A percentile compares a stretch with the other conserved stretches of the same genome.
Evolutionary conservation across 2,113 vertebrate genomes (phyloP).

Genomic region (Rattus rattus): DNA sequence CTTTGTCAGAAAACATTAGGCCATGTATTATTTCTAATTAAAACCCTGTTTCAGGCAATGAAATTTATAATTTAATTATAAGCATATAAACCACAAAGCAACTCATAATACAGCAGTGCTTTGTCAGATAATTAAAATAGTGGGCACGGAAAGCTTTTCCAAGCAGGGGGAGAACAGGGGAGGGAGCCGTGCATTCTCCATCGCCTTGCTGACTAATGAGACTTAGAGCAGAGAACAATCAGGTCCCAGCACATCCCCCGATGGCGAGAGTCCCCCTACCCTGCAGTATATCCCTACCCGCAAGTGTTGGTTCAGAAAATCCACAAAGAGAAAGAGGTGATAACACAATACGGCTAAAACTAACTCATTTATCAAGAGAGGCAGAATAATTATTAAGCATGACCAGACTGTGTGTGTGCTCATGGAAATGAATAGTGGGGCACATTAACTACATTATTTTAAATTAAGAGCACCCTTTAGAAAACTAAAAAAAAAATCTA

Average conservation of each 20-base stretch:
- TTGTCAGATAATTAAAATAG: constrained; percentile 25
- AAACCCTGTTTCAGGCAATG: constrained; percentile 61
- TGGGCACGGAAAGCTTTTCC: constrained; percentile 44
- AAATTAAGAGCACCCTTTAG: constrained; percentile 69
- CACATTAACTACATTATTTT: constrained; percentile 62
- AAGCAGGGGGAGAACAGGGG: constrained; percentile 47
- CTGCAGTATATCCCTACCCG: not conserved
- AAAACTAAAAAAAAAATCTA: constrained; percentile 57
- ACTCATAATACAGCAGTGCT: constrained; percentile 17
- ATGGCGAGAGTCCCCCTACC: not conserved
- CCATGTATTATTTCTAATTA: constrained; percentile 45
- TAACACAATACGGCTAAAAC: constrained; percentile 31
- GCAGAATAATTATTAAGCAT: constrained; percentile 67
- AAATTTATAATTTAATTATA: constrained; percentile 62
- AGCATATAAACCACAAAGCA: constrained; percentile 54
- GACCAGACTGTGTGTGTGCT: constrained; percentile 31
- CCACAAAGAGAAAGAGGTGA: constrained; percentile 57
- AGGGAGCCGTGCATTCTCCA: constrained; percentile 21
- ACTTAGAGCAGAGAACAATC: not conserved
- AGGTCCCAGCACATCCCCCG: not conserved
- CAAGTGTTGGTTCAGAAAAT: constrained; percentile 23
- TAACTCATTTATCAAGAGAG: constrained; percentile 71
- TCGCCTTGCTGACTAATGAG: constrained; percentile 40
- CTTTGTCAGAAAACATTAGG: constrained; percentile 29
- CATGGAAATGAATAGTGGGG: constrained; percentile 64